Base-by-base conservation (phyloP, 2,797 vertebrate species). In the Acanthornis magna region DNA sequence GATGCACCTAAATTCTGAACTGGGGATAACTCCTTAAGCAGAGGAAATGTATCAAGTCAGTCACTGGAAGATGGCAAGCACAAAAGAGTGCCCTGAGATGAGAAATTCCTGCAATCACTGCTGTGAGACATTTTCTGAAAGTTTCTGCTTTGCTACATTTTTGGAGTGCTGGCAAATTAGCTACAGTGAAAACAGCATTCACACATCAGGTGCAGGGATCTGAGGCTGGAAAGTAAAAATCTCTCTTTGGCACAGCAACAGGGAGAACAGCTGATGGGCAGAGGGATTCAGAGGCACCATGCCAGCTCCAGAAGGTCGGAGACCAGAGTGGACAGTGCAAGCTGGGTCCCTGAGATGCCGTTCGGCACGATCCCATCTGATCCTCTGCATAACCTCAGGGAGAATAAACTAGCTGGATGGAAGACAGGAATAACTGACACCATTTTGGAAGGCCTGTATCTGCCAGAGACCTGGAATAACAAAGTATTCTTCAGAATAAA, bases 291-390 rank as follows among this genome's bases (percentile, higher is more conserved):
- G 72, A 65, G 85, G 79, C 13, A 0, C 55, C 32, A 36, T 11
- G 92, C 94, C 94, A 97, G 67, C 55, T 87, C 82, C 88, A 94
- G 89, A 94, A 94, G 89, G 89, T 54, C 32, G 22, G 55, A 81
- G 25, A 88, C 25, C 73, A 86, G 76, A 88, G 90, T 13, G 71
- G 76, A 88, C 89, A 93, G 50, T 0, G 23, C 89, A 97, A 89
- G 91, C 93, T 96, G 89, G 30, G 63, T 43, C 85, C 82, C 67
- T 26, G 60, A 86, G 76, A 89, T 6, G 53, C 55, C 0, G 0
- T 34, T 79, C 71, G 7, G 91, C 34, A 0, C 63, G 21, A 27
- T 25, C 82, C 66, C 82, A 88, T 75, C 79, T 72, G 62, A 96
- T 73, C 76, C 63, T 86, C 94, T 81, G 55, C 63, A 93, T 81